A percentile compares a stretch with the other conserved stretches of the same genome.
phyloP scores from a whole-genome alignment of 2,113 vertebrate species.

The Rostratula benghalensis region DNA sequence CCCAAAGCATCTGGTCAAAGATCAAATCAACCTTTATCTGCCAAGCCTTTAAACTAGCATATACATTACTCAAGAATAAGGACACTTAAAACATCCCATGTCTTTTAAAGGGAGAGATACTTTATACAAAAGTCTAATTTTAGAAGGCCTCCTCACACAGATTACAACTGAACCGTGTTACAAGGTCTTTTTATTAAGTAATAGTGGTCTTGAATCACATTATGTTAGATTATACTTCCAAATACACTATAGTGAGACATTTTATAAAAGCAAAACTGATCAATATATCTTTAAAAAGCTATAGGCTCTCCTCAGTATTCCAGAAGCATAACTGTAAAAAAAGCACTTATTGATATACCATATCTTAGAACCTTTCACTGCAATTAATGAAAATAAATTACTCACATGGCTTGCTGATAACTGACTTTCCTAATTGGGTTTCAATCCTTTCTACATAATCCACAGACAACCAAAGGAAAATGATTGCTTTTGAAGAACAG shows the following conservation, averaged over 20 bases:
- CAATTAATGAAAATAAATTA: slow-evolving; percentile 11
- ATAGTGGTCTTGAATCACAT: neutral
- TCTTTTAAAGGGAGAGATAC: neutral
- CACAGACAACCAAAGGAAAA: slow-evolving; percentile 83
- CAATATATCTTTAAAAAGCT: neutral
- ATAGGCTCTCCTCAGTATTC: neutral
- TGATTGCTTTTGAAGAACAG: slow-evolving; percentile 48
- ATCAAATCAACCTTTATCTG: neutral
- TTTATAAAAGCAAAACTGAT: neutral
- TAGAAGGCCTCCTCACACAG: neutral
- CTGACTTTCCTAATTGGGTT: slow-evolving; percentile 55
- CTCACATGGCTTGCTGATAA: slow-evolving; percentile 73
- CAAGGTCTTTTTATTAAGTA: neutral
- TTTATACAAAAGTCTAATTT: neutral
- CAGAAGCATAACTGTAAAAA: neutral
- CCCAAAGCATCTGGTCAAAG: neutral
- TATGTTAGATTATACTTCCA: neutral
- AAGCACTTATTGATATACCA: neutral
- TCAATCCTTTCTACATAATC: slow-evolving; percentile 75
- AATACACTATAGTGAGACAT: neutral
- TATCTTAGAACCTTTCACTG: neutral
- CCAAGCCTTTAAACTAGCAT: neutral
- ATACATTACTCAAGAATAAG: neutral
- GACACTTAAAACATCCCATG: neutral
- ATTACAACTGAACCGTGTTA: neutral